Evolutionary conservation across 2,888 invertebrate species (phyloP), one percentile per base, ranked within the genome.

Genomic region (Diabrotica balteata): DNA sequence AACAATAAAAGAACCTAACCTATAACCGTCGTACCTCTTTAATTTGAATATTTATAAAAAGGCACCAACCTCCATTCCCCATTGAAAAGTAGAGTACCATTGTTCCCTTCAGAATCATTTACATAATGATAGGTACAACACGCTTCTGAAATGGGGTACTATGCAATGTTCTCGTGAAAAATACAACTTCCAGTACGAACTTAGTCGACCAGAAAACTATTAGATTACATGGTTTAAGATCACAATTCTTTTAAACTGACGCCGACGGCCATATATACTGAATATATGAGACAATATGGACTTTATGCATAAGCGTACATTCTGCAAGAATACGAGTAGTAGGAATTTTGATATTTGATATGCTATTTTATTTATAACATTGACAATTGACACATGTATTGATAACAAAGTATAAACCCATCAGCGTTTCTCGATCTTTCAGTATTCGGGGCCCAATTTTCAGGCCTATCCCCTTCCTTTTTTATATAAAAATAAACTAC

Each of bases 101-200:
- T 59, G 22, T 62, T 62, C 54, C 11, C 42, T 62, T 54, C 49
- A 59, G 50, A 51, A 59, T 54, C 47, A 64, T 68, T 68, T 68
- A 60, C 68, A 68, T 68, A 68, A 68, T 68, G 60, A 68, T 63
- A 68, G 68, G 57, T 54, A 64, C 42, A 50, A 59, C 67, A 53
- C 52, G 62, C 64, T 63, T 64, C 68, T 57, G 64, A 60, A 68
- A 68, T 68, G 53, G 61, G 45, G 55, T 57, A 57, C 55, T 60
- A 64, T 58, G 63, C 63, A 61, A 68, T 64, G 64, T 17, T 44
- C 22, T 61, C 50, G 42, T 46, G n/a, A 61, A 53, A 61, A 46
- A 60, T 60, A 22, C 43, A 61, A 61, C 61, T 61, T 61, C 61
- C 53, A 61, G 8, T 32, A 52, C 22, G 51, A 55, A 62, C n/a